Percentiles rank a stretch among this genome's conserved stretches.
Evolutionary conservation across 2,888 invertebrate genomes (phyloP).

Genomic region (Polylopha cassiicola): DNA sequence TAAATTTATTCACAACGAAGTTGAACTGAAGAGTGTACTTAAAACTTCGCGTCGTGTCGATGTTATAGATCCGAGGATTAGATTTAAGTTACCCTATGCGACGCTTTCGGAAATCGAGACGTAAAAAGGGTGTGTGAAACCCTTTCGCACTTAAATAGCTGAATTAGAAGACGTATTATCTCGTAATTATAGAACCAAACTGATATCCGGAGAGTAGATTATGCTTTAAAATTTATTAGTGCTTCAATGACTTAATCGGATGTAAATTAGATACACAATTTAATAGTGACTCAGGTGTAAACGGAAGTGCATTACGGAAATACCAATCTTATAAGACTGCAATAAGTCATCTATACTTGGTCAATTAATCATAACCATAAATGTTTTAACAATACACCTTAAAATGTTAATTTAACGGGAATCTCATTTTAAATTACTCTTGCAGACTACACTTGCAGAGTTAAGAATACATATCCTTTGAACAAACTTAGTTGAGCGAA

Average conservation of each 20-base stretch:
- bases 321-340: conserved; percentile 14
- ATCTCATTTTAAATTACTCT: too few species aligned
- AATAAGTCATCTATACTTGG: neutral
- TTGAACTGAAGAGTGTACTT: too few species aligned
- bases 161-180: too few species aligned
- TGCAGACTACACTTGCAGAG: too few species aligned
- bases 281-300: conserved; percentile 11
- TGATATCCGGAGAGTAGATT: conserved; percentile 3
- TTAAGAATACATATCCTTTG: too few species aligned
- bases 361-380: conserved; percentile 6
- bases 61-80: conserved; percentile 11
- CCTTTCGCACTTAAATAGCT: too few species aligned
- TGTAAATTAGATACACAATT: conserved; percentile 9
- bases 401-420: too few species aligned
- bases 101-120: too few species aligned
- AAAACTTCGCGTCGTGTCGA: neutral
- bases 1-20: too few species aligned
- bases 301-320: conserved; percentile 1
- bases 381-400: too few species aligned
- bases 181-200: too few species aligned
- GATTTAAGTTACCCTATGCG: conserved; percentile 9
- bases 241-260: conserved; percentile 7
- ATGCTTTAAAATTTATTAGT: conserved; percentile 7
- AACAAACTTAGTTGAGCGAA: conserved; percentile 4
- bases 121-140: too few species aligned